phyloP scores from a whole-genome alignment of 2,888 invertebrate genomes.

The Meta bourneti region DNA sequence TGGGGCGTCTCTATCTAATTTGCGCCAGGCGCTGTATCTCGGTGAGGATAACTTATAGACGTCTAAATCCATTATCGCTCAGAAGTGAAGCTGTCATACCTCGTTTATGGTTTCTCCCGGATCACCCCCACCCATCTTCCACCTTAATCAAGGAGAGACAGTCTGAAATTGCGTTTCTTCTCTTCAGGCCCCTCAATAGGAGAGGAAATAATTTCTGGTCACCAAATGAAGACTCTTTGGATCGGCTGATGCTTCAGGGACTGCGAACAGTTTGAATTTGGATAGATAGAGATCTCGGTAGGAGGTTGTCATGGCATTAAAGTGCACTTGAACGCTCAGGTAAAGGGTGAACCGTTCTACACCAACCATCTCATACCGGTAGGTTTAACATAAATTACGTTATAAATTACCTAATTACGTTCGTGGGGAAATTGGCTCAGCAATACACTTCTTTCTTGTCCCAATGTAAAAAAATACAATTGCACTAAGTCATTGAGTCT shows the following conservation, averaged over 20 bases:
- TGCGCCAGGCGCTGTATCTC: not conserved
- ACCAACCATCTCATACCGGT: too few relatives aligned
- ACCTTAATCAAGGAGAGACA: conserved; percentile 75
- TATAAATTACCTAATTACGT: too few relatives aligned
- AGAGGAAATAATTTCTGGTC: not conserved
- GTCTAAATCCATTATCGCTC: conserved; percentile 76
- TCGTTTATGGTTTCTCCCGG: conserved; percentile 67
- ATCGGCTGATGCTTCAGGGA: not conserved
- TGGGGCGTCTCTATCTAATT: conserved; percentile 3
- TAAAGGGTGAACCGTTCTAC: not conserved
- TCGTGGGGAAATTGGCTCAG: too few relatives aligned
- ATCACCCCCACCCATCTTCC: conserved; percentile 67
- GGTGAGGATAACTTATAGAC: conserved; percentile 70
- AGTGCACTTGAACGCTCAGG: not conserved
- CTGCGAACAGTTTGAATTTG: not conserved
- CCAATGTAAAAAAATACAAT: too few relatives aligned
- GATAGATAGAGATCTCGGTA: not conserved
- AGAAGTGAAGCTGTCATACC: conserved; percentile 73
- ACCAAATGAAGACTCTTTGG: too few relatives aligned
- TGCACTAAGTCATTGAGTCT: too few relatives aligned
- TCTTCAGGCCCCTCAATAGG: not conserved
- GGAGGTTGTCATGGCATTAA: too few relatives aligned
- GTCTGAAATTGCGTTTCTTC: conserved; percentile 70
- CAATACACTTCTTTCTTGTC: too few relatives aligned
- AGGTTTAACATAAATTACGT: too few relatives aligned